Conservation (phyloP, 2,888 invertebrate species). For the Alloplasta piceator region DNA sequence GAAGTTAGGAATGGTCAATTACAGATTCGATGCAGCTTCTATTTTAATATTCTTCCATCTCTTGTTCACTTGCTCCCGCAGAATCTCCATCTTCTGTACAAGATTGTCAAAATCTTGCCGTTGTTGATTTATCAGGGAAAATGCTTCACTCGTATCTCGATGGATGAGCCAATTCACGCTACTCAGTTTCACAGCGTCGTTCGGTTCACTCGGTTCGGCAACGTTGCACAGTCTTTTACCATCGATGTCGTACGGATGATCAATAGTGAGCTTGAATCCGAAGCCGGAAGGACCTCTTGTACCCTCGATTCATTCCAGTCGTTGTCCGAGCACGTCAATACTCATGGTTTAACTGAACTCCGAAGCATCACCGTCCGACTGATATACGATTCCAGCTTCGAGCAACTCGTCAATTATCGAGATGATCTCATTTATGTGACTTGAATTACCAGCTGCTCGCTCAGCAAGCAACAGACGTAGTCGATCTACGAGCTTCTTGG, state of each 20-base stretch:
- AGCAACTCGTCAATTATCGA: conserved; percentile 63
- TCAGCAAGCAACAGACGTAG: conserved; percentile 59
- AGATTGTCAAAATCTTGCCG: not conserved
- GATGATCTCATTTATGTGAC: conserved; percentile 60
- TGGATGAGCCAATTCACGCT: not conserved
- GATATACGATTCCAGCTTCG: conserved; percentile 63
- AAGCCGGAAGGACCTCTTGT: not conserved
- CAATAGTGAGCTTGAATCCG: not conserved
- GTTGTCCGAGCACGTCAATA: conserved; percentile 33
- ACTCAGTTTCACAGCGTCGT: not conserved
- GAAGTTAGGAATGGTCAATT: not conserved
- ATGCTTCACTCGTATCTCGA: not conserved
- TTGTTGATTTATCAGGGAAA: not conserved
- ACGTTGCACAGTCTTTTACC: not conserved
- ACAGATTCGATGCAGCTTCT: not conserved
- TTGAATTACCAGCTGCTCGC: conserved; percentile 59
- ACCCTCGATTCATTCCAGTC: not conserved
- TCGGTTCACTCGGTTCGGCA: not conserved
- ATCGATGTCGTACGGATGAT: not conserved
- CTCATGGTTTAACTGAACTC: conserved; percentile 23
- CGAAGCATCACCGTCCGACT: not conserved
- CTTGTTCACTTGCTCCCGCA: not conserved
- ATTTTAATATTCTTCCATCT: not conserved
- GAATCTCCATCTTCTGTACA: not conserved
- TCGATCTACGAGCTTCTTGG: conserved; percentile 64